Percentiles rank a stretch among this genome's conserved stretches.
Conservation (phyloP, 2,113 vertebrate species). For the Ondatra zibethicus region DNA sequence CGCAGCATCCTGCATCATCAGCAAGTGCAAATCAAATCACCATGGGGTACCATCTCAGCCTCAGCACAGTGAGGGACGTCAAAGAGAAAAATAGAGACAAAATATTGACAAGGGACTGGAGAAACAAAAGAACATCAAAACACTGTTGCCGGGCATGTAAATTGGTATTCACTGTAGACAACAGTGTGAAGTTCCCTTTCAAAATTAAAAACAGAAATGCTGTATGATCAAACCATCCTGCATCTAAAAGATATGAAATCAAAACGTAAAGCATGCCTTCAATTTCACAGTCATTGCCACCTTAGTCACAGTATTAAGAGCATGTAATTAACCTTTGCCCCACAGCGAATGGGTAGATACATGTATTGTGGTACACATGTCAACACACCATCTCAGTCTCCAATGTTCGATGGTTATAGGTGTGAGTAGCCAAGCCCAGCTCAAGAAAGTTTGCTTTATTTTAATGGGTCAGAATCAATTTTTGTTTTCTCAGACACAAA, state of each 20-base stretch:
- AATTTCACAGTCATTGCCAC: not conserved
- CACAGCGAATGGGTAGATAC: not conserved
- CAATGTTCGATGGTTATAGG: not conserved
- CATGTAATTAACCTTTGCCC: not conserved
- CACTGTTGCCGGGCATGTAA: not conserved
- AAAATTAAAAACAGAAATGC: not conserved
- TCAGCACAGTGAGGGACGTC: not conserved
- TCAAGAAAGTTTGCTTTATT: not conserved
- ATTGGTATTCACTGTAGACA: not conserved
- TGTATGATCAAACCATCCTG: not conserved
- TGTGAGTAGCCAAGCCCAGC: not conserved
- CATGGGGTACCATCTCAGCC: not conserved
- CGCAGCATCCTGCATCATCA: not conserved
- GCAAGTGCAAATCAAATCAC: not conserved
- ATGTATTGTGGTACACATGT: not conserved
- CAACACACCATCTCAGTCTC: not conserved
- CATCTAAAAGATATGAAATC: not conserved
- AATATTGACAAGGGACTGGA: not conserved
- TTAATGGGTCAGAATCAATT: not conserved
- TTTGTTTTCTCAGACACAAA: not conserved
- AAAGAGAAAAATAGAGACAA: not conserved
- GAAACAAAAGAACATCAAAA: not conserved
- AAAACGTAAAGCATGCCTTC: too few species aligned
- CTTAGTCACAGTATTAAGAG: not conserved
- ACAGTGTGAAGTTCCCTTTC: not conserved